Evolutionary conservation across 2,113 vertebrate species (phyloP), one percentile per base, ranked within the genome.

Genomic region (Myrmecobius fasciatus): DNA sequence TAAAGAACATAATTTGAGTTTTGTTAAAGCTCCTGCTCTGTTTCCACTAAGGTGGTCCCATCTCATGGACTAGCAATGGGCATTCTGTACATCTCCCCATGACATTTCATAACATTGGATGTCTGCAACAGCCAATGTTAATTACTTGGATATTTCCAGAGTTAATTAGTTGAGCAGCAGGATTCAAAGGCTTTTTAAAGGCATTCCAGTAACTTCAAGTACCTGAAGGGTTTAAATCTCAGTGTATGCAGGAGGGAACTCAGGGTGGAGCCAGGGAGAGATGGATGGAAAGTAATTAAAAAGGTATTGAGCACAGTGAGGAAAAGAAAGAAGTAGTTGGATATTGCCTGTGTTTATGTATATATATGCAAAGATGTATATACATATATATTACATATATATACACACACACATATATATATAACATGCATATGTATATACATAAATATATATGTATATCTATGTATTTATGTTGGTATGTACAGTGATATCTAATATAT

Each of bases 41-140:
- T 31, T 36, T 31, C 12, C 1, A 91, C 10, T 8, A 14, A 92
- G 17, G 3, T 36, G 96, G 26, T 96, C 14, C 51, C 36, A 53
- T 3, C 2, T 53, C 54, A 36, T 88, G 53, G 9, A 89, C 47
- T 20, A 89, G 22, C 2, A 48, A 24, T 53, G 0, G 67, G 0
- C 60, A 53, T 22, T 6, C 8, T 14, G 0, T 12, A 25, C n/a
- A 88, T 52, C 0, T 11, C 95, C 93, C 49, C 28, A 94, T 88
- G 47, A 26, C 94, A 91, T 51, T 22, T 89, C 48, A 91, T 93
- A 52, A 46, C 10, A 53, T 75, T 26, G 36, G 53, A 14, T 94
- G 47, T 91, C 95, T 92, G 28, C 47, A 90, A 95, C 94, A 46
- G 6, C 43, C 56, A 92, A 11, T 0, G 49, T 51, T 95, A 92